Percentiles rank a stretch among this genome's conserved stretches.
These are phyloP conservation scores for Harpagus bidentatus DNA, from an alignment of 2,113 vertebrate genomes.

Conservation along the genomic window DNA sequence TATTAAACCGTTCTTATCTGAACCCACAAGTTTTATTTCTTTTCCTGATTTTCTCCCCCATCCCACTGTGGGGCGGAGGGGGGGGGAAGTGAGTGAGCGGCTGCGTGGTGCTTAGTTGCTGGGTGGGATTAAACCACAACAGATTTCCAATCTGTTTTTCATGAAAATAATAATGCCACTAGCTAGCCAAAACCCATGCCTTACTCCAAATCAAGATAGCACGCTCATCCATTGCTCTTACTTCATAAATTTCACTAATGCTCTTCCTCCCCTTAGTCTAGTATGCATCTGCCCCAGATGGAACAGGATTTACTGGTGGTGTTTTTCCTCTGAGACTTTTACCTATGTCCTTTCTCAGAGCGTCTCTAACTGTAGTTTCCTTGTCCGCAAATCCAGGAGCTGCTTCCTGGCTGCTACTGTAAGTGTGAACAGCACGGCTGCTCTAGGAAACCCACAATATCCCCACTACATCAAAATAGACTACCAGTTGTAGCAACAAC, in stretches of 20 bases:
- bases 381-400: background rate
- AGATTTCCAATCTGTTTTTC: background rate
- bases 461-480: background rate
- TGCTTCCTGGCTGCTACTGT: background rate
- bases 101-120: no score
- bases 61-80: no score
- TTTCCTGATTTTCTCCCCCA: no score
- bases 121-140: no score
- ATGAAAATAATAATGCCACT: background rate
- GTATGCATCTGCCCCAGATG: background rate
- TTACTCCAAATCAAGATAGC: background rate
- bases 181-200: background rate
- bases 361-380: background rate
- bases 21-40: no score
- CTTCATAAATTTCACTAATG: background rate
- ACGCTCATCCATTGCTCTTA: background rate
- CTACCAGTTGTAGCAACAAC: background rate
- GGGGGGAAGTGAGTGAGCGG: no score
- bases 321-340: background rate
- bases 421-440: background rate
- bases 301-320: background rate
- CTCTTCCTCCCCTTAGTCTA: background rate
- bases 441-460: background rate
- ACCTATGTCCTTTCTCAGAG: background rate
- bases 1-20: no score